Percentiles rank a stretch among this genome's conserved stretches.
These are phyloP conservation scores for Corythoichthys intestinalis DNA, from an alignment of 2,113 vertebrate species.

Conservation along the genomic window DNA sequence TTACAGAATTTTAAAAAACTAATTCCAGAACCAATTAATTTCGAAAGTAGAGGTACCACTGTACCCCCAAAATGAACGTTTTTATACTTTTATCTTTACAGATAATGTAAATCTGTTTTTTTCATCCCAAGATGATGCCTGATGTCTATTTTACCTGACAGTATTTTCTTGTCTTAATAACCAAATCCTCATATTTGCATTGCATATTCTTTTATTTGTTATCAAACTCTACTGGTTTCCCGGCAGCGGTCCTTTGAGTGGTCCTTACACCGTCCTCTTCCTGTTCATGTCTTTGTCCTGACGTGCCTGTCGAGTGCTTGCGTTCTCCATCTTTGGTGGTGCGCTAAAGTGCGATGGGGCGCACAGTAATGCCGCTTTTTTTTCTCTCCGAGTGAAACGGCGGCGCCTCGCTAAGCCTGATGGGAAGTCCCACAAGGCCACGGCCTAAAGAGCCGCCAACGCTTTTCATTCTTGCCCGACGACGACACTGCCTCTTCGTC, in stretches of 20 bases:
- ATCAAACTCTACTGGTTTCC: not conserved
- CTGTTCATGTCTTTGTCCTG: not conserved
- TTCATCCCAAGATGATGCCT: too few relatives aligned
- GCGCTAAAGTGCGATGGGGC: not conserved
- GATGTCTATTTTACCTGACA: too few relatives aligned
- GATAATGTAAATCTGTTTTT: too few relatives aligned
- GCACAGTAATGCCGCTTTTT: conserved; percentile 19
- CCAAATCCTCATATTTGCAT: not conserved
- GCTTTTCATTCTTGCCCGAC: conserved; percentile 1
- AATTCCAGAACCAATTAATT: too few relatives aligned
- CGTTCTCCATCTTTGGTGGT: not conserved
- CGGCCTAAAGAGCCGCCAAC: not conserved
- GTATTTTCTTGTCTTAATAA: not conserved
- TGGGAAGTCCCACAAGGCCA: conserved; percentile 37
- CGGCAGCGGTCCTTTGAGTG: not conserved
- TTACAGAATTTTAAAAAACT: too few relatives aligned
- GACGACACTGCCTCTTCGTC: conserved; percentile 5
- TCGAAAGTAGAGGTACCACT: too few relatives aligned
- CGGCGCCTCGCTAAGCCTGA: conserved; percentile 25
- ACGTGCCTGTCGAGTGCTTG: not conserved
- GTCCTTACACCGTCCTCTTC: not conserved
- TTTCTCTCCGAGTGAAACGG: conserved; percentile 17
- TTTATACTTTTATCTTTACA: too few relatives aligned
- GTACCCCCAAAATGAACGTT: too few relatives aligned
- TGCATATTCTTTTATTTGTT: not conserved